phyloP scores from a whole-genome alignment of 2,888 invertebrate species.

The Hirtodrosophila histrioides region DNA sequence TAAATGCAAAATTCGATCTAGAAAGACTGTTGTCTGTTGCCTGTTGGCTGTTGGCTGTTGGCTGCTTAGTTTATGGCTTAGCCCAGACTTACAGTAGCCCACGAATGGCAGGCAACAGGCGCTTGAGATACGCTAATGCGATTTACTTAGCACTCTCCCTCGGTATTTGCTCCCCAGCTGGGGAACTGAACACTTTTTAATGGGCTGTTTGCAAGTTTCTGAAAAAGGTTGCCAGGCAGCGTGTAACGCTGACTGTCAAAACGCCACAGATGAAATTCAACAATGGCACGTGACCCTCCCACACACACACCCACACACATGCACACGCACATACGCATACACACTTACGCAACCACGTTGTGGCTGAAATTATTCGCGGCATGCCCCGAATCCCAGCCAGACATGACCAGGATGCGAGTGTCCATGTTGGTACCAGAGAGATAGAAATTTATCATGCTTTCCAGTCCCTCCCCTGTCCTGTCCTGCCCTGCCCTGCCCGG shows the following conservation, averaged over 20 bases:
- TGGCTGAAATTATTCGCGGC: constrained; percentile 35
- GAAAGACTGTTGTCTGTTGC: neutral
- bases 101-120: constrained; percentile 14
- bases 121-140: constrained; percentile 45
- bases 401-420: constrained; percentile 23
- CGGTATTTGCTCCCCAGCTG: neutral
- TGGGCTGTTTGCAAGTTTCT: constrained; percentile 14
- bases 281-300: constrained; percentile 48
- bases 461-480: neutral
- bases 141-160: constrained; percentile 33
- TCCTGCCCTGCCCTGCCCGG: neutral
- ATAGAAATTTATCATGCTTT: constrained; percentile 11
- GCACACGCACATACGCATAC: neutral
- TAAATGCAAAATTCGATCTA: constrained; percentile 20
- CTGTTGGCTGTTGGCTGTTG: neutral
- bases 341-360: constrained; percentile 15
- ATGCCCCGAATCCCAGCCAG: constrained; percentile 29
- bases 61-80: constrained; percentile 10
- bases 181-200: constrained; percentile 21
- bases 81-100: constrained; percentile 1
- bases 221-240: neutral
- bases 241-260: constrained; percentile 11
- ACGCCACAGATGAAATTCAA: constrained; percentile 35
- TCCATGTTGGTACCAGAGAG: constrained; percentile 9
- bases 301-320: constrained; percentile 10